phyloP scores from a whole-genome alignment of 2,888 invertebrate genomes.

The Sarcophaga carnaria region DNA sequence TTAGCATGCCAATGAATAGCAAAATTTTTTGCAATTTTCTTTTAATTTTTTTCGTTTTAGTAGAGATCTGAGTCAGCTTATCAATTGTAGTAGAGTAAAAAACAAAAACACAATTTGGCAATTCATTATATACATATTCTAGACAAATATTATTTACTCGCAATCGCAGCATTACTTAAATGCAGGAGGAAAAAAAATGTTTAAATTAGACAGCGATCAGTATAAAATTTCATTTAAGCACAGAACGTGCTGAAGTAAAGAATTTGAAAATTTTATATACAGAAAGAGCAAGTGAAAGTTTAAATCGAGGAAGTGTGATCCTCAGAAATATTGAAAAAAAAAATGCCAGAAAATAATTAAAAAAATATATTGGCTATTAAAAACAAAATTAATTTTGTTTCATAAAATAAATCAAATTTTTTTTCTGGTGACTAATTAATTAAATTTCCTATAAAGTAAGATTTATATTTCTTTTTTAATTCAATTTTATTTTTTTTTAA shows the following conservation, averaged over 20 bases:
- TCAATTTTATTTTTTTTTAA: no score
- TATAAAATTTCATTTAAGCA: conserved; percentile 27
- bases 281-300: not conserved
- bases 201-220: conserved; percentile 8
- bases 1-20: no score
- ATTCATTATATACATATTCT: conserved; percentile 24
- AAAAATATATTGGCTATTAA: no score
- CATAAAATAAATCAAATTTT: not conserved
- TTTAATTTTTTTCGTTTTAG: not conserved
- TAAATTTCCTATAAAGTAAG: no score
- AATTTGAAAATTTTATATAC: not conserved
- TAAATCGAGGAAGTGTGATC: not conserved
- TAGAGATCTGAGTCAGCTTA: not conserved
- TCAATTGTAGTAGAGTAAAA: not conserved
- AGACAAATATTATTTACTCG: conserved; percentile 33
- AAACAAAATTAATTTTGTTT: not conserved
- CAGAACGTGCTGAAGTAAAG: conserved; percentile 30
- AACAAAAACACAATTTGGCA: conserved; percentile 15
- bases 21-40: not conserved
- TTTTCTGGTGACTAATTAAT: not conserved
- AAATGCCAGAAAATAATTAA: not conserved
- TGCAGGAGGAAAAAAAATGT: not conserved
- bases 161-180: not conserved
- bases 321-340: not conserved
- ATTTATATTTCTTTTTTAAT: no score